These are phyloP conservation scores for Euzophera pinguis DNA, from an alignment of 2,888 invertebrate species.

Conservation along the genomic window DNA sequence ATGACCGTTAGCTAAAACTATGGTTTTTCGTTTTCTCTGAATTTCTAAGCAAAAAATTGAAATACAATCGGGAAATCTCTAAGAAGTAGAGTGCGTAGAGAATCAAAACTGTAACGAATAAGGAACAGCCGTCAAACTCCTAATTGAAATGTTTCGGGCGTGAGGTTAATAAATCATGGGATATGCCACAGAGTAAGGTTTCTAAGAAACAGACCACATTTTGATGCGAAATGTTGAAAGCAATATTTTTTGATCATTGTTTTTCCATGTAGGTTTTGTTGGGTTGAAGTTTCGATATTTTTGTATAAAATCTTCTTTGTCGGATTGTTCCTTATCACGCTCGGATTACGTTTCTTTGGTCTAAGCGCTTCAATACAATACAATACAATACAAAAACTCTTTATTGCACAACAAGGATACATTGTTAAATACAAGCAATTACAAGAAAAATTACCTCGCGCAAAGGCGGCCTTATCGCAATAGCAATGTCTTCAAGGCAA, in stretches of 20 bases:
- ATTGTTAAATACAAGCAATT: no score
- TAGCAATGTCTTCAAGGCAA: no score
- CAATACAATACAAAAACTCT: no score
- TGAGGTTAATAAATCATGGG: conserved; percentile 52
- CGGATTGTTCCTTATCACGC: no score
- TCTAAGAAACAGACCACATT: not conserved
- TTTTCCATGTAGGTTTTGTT: not conserved
- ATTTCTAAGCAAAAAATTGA: not conserved
- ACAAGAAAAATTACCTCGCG: no score
- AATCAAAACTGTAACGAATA: not conserved
- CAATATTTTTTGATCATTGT: not conserved
- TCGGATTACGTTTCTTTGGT: no score
- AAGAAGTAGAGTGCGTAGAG: not conserved
- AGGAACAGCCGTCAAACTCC: conserved; percentile 46
- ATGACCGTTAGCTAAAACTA: no score
- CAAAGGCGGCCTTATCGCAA: no score
- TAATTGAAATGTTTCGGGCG: conserved; percentile 57
- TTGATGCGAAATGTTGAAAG: not conserved
- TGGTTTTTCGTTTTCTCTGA: not conserved
- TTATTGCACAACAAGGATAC: no score
- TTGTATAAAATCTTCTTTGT: no score
- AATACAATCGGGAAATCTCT: not conserved
- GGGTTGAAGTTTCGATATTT: not conserved
- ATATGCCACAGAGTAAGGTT: conserved; percentile 27
- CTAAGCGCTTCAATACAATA: no score